Conservation (phyloP, 2,797 vertebrate species). For the Acanthurus leucopareius region DNA sequence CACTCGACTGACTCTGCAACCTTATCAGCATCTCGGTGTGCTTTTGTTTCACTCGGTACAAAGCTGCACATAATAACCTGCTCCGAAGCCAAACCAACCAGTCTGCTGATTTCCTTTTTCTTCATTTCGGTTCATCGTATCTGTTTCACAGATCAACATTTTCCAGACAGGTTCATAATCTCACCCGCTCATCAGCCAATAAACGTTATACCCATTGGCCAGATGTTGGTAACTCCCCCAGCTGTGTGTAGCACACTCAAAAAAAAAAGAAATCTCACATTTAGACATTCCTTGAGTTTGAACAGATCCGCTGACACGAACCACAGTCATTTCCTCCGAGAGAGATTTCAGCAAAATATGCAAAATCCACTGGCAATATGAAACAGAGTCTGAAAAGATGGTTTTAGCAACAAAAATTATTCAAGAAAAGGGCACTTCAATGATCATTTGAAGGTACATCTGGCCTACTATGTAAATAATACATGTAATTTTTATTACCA, state of each 20-base stretch:
- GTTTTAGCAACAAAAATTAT: neutral
- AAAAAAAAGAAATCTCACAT: conserved; percentile 16
- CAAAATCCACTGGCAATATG: conserved; percentile 5
- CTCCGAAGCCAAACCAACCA: conserved; percentile 27
- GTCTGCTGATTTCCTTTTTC: conserved; percentile 12
- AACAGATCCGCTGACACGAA: conserved; percentile 15
- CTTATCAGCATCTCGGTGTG: conserved; percentile 39
- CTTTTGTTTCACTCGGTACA: conserved; percentile 33
- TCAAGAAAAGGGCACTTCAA: neutral
- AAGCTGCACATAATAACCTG: conserved; percentile 26
- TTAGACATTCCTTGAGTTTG: conserved; percentile 39
- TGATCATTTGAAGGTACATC: neutral
- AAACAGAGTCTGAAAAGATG: neutral
- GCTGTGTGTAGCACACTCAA: conserved; percentile 19
- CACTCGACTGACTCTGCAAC: conserved; percentile 42
- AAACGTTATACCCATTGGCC: conserved; percentile 28
- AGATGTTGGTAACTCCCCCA: conserved; percentile 44
- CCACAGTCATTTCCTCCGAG: conserved; percentile 37
- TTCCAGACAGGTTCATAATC: conserved; percentile 39
- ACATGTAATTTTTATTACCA: neutral
- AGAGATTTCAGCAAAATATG: conserved; percentile 27
- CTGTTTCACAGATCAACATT: conserved; percentile 4
- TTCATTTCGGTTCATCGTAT: neutral
- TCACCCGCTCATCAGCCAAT: conserved; percentile 32
- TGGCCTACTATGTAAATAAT: neutral